Evolutionary conservation across 2,113 vertebrate species (phyloP).

Genomic region (Pedionomus torquatus): DNA sequence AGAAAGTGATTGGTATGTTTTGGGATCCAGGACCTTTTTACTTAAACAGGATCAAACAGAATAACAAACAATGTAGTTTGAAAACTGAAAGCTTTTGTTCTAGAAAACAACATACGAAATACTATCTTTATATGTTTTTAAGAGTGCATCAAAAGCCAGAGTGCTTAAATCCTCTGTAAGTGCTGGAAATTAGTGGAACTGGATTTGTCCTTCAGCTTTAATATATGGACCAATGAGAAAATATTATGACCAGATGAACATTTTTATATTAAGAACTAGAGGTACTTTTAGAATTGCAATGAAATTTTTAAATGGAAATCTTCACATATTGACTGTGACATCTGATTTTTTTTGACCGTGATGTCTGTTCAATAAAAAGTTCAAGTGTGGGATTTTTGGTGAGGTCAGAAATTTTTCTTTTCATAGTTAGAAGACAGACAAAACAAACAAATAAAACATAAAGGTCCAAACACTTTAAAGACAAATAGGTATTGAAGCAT

Average conservation of each 20-base stretch:
- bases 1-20: not conserved
- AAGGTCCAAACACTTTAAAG: not conserved
- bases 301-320: not conserved
- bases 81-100: not conserved
- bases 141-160: not conserved
- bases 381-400: not conserved
- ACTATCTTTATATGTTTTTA: not conserved
- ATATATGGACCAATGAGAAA: not conserved
- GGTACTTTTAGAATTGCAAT: not conserved
- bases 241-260: not conserved
- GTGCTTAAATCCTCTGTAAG: not conserved
- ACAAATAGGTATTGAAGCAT: not conserved
- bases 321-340: not conserved
- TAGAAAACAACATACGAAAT: not conserved
- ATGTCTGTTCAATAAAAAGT: not conserved
- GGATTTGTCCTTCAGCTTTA: not conserved
- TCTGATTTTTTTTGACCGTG: not conserved
- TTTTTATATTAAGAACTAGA: not conserved
- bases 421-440: not conserved
- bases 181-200: not conserved
- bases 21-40: not conserved
- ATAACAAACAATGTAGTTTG: not conserved
- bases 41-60: not conserved
- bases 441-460: not conserved
- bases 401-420: not conserved